A percentile compares a stretch with the other conserved stretches of the same genome.
phyloP scores from a whole-genome alignment of 2,113 vertebrate species.

The Ciconia boyciana region DNA sequence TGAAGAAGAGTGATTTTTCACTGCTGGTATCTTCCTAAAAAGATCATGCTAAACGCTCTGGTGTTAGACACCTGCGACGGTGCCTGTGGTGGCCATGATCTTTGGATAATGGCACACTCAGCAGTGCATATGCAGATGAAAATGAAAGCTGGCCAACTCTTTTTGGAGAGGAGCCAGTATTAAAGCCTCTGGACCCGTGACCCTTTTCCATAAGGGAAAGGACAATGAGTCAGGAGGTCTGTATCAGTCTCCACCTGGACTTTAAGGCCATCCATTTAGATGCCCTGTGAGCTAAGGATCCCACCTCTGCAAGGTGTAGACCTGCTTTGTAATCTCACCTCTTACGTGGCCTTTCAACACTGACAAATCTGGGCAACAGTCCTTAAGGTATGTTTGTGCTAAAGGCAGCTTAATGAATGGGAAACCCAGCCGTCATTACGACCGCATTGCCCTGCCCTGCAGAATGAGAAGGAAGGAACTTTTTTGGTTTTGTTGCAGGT shows the following conservation, averaged over 20 bases:
- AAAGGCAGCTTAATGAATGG: not conserved
- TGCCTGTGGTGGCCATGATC: not conserved
- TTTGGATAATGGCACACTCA: not conserved
- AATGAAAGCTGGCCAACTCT: not conserved
- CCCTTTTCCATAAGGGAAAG: not conserved
- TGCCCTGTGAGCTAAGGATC: not conserved
- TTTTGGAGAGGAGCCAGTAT: not conserved
- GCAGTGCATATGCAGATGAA: not conserved
- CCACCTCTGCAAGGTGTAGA: not conserved
- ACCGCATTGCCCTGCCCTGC: not conserved
- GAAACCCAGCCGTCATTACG: accelerated
- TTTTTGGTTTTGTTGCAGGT: not conserved
- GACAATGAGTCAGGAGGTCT: not conserved
- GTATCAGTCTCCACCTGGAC: not conserved
- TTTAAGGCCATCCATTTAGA: not conserved
- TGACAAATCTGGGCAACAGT: not conserved
- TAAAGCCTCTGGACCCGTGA: not conserved
- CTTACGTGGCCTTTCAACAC: not conserved
- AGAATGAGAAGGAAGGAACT: not conserved
- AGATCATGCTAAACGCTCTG: accelerated
- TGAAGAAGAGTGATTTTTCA: not conserved
- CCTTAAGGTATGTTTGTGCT: not conserved
- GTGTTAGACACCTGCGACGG: not conserved
- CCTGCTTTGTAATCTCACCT: not conserved
- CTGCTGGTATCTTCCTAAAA: not conserved